These are phyloP conservation scores for Smithornis capensis DNA, from an alignment of 2,113 vertebrate genomes.

Conservation along the genomic window DNA sequence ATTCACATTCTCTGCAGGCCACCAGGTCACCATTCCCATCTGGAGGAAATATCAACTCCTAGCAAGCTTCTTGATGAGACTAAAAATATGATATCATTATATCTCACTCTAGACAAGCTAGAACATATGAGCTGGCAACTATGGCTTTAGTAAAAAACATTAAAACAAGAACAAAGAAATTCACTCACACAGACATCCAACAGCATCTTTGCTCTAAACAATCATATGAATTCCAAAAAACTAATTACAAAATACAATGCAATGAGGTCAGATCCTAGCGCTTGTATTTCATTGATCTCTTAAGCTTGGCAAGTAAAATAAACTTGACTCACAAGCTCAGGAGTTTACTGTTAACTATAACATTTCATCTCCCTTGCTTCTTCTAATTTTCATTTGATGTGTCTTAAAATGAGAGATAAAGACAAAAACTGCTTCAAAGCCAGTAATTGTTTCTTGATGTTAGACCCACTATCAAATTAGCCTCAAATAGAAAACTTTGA, in stretches of 20 bases:
- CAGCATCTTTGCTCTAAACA: not conserved
- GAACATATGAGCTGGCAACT: not conserved
- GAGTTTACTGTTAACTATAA: not conserved
- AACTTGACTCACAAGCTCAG: not conserved
- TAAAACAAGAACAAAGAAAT: not conserved
- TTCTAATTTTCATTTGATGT: slow-evolving; percentile 31
- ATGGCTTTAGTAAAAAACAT: not conserved
- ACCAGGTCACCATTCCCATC: not conserved
- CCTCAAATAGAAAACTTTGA: slow-evolving; percentile 52
- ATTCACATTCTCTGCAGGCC: not conserved
- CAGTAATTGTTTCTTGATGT: slow-evolving; percentile 64
- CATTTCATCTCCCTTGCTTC: not conserved
- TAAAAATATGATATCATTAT: not conserved
- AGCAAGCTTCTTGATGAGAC: not conserved
- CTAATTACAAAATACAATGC: not conserved
- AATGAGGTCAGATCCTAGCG: not conserved
- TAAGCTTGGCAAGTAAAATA: not conserved
- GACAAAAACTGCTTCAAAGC: slow-evolving; percentile 19
- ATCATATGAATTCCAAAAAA: not conserved
- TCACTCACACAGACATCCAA: not conserved
- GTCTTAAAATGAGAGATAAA: slow-evolving; percentile 29
- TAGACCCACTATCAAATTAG: slow-evolving; percentile 53
- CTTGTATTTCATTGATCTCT: not conserved
- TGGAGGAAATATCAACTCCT: not conserved
- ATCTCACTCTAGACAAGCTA: not conserved